phyloP scores from a whole-genome alignment of 1,140 invertebrate species.

The Parapsyche elsis region DNA sequence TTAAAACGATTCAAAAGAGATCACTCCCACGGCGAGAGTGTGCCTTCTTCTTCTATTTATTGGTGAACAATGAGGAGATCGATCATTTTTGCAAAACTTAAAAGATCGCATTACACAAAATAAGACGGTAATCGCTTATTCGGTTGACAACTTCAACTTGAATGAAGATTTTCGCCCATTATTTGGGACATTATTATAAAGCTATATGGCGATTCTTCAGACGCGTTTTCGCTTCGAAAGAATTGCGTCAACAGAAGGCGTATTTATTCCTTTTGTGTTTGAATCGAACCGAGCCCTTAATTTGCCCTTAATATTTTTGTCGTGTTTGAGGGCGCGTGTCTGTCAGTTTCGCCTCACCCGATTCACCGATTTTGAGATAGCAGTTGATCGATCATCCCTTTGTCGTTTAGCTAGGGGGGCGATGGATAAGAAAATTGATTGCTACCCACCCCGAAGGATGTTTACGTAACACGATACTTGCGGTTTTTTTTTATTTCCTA shows the following conservation, averaged over 20 bases:
- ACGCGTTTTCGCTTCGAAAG: background rate
- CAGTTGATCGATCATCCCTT: slow-evolving; percentile 52
- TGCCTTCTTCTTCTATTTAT: background rate
- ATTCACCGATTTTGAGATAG: slow-evolving; percentile 26
- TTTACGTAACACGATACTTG: slow-evolving; percentile 55
- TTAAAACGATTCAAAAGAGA: background rate
- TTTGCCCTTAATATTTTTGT: slow-evolving; percentile 50
- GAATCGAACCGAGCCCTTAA: slow-evolving; percentile 17
- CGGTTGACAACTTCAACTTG: slow-evolving; percentile 20
- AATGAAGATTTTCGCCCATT: background rate
- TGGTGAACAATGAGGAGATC: slow-evolving; percentile 25
- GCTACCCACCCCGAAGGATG: slow-evolving; percentile 41
- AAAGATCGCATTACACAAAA: slow-evolving; percentile 20
- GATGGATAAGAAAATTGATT: slow-evolving; percentile 25
- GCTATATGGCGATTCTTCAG: background rate
- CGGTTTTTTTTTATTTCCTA: slow-evolving; percentile 2
- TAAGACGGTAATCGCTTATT: background rate
- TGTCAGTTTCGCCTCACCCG: background rate
- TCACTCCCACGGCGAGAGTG: background rate
- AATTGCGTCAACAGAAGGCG: slow-evolving; percentile 1
- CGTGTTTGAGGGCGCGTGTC: slow-evolving; percentile 50
- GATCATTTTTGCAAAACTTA: slow-evolving; percentile 4
- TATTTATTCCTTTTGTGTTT: slow-evolving; percentile 16
- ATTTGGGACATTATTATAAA: slow-evolving; percentile 16
- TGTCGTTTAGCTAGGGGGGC: slow-evolving; percentile 37